Percentiles rank a stretch among this genome's conserved stretches.
These are phyloP conservation scores for Holacanthella duospinosa DNA, from an alignment of 2,888 invertebrate species.

Conservation along the genomic window DNA sequence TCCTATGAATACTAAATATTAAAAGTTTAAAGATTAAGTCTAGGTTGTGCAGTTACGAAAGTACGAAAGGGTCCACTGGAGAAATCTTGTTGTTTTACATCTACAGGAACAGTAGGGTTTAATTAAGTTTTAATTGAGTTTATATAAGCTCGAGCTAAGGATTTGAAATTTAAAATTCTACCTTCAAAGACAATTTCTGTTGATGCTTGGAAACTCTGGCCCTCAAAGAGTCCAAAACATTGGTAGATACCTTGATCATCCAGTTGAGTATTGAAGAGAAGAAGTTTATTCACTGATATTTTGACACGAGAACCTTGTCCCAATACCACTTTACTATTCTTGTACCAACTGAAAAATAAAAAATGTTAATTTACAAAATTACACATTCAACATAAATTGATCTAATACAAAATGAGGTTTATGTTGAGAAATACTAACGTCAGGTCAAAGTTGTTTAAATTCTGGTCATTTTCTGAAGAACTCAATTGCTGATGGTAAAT, in stretches of 20 bases:
- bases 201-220: constrained; percentile 39
- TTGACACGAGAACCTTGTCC: constrained; percentile 15
- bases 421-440: constrained; percentile 12
- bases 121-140: constrained; percentile 4
- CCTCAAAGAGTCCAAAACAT: constrained; percentile 42
- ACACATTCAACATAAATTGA: background rate
- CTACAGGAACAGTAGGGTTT: background rate
- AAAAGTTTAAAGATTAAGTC: background rate
- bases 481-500: background rate
- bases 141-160: background rate
- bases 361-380: too few species aligned
- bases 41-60: background rate
- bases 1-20: background rate
- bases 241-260: constrained; percentile 45
- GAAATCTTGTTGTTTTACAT: too few species aligned
- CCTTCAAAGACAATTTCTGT: constrained; percentile 37
- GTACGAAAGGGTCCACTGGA: background rate
- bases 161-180: constrained; percentile 18
- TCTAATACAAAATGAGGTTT: background rate
- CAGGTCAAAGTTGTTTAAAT: constrained; percentile 7
- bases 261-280: constrained; percentile 22
- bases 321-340: constrained; percentile 13
- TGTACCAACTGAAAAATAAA: constrained; percentile 16
- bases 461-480: background rate
- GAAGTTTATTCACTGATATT: constrained; percentile 16